Conservation (phyloP, 2,113 vertebrate genomes). For the human (Homo sapiens) region GRCh38 chr13:43326001-43326500, state of each 20-base stretch:
- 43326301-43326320: slow-evolving; percentile 49
- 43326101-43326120: neutral
- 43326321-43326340: slow-evolving; percentile 70
- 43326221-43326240: slow-evolving; percentile 60
- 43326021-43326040: slow-evolving; percentile 52
- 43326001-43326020: slow-evolving; percentile 56
- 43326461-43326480: slow-evolving; percentile 99
- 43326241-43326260: slow-evolving; percentile 72
- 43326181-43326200: slow-evolving; percentile 42
- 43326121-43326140: neutral
- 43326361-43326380: slow-evolving; percentile 85
- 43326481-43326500: slow-evolving; percentile 99
- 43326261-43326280: slow-evolving; percentile 65
- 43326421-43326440: slow-evolving; percentile 99
- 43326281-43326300: slow-evolving; percentile 60
- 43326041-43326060: slow-evolving; percentile 19
- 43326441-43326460: slow-evolving; percentile 99
- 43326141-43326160: slow-evolving; percentile 3
- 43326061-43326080: neutral
- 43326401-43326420: slow-evolving; percentile 95
- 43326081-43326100: neutral
- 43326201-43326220: slow-evolving; percentile 70
- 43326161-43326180: slow-evolving; percentile 19
- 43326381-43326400: slow-evolving; percentile 86
- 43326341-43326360: slow-evolving; percentile 76